These are phyloP conservation scores for Pyrgus malvae DNA, from an alignment of 2,888 invertebrate genomes.

Conservation along the genomic window DNA sequence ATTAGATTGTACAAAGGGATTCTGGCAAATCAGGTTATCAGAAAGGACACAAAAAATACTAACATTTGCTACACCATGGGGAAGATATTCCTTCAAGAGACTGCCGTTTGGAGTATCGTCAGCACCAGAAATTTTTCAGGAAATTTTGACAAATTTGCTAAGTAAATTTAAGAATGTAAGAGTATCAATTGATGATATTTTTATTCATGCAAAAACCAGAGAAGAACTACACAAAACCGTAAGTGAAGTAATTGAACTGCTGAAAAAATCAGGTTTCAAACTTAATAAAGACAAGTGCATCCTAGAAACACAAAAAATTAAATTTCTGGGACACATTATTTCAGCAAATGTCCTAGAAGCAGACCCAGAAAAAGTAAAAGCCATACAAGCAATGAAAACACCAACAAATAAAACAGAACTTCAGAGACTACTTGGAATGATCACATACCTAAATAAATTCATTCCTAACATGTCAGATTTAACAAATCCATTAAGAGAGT, in stretches of 20 bases:
- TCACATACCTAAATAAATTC: slow-evolving; percentile 27
- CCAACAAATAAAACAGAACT: slow-evolving; percentile 31
- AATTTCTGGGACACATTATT: slow-evolving; percentile 23
- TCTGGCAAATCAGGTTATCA: slow-evolving; percentile 31
- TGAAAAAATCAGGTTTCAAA: slow-evolving; percentile 27
- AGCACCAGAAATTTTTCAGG: slow-evolving; percentile 31
- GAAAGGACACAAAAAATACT: slow-evolving; percentile 25
- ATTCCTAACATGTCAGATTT: slow-evolving; percentile 24
- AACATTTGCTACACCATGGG: slow-evolving; percentile 31
- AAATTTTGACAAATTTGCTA: slow-evolving; percentile 27
- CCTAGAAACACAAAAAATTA: slow-evolving; percentile 18
- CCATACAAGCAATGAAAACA: slow-evolving; percentile 28
- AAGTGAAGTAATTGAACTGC: slow-evolving; percentile 17
- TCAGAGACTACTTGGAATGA: slow-evolving; percentile 29
- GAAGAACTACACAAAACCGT: background rate
- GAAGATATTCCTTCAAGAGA: slow-evolving; percentile 32
- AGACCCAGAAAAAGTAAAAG: slow-evolving; percentile 32
- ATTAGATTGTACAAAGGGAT: slow-evolving; percentile 33
- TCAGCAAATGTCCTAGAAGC: slow-evolving; percentile 27
- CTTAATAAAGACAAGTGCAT: slow-evolving; percentile 27
- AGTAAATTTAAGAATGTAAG: slow-evolving; percentile 15
- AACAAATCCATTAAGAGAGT: slow-evolving; percentile 12
- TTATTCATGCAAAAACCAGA: slow-evolving; percentile 25
- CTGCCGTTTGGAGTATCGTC: slow-evolving; percentile 32
- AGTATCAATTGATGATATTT: slow-evolving; percentile 26